A percentile compares a stretch with the other conserved stretches of the same genome.
Conservation (phyloP, 53 echinoderm and acorn worm species). For the Patiria pectinifera region DNA sequence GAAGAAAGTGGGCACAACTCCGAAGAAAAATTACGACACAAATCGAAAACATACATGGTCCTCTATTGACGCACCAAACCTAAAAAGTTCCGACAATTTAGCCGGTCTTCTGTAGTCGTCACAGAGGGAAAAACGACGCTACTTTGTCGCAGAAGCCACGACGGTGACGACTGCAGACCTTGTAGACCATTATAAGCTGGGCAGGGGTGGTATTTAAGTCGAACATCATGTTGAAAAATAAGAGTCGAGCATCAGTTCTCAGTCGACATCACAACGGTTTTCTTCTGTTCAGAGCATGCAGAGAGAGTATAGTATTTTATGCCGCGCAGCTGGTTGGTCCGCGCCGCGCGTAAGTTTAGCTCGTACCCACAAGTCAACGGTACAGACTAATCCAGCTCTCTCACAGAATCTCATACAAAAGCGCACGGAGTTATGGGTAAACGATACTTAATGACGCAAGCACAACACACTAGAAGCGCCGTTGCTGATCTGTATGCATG, state of each 20-base stretch:
- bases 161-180: conserved; percentile 56
- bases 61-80: background rate
- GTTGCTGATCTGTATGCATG: too few species aligned
- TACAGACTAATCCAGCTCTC: too few species aligned
- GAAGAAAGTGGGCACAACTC: conserved; percentile 12
- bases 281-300: too few species aligned
- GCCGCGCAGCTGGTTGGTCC: too few species aligned
- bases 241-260: background rate
- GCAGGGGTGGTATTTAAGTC: background rate
- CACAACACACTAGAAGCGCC: too few species aligned
- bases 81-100: conserved; percentile 60
- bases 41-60: conserved; percentile 9
- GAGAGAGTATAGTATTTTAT: too few species aligned
- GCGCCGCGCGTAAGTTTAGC: too few species aligned
- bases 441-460: too few species aligned
- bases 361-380: too few species aligned
- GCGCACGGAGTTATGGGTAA: too few species aligned
- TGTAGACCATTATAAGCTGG: conserved; percentile 44
- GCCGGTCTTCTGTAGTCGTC: conserved; percentile 58
- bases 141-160: conserved; percentile 57
- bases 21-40: conserved; percentile 9
- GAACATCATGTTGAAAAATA: conserved; percentile 37
- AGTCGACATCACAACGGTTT: background rate
- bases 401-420: too few species aligned
- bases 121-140: conserved; percentile 59